Percentiles rank a stretch among this genome's conserved stretches.
Evolutionary conservation across 1,140 invertebrate species (phyloP).

Genomic region (Papilio machaon): DNA sequence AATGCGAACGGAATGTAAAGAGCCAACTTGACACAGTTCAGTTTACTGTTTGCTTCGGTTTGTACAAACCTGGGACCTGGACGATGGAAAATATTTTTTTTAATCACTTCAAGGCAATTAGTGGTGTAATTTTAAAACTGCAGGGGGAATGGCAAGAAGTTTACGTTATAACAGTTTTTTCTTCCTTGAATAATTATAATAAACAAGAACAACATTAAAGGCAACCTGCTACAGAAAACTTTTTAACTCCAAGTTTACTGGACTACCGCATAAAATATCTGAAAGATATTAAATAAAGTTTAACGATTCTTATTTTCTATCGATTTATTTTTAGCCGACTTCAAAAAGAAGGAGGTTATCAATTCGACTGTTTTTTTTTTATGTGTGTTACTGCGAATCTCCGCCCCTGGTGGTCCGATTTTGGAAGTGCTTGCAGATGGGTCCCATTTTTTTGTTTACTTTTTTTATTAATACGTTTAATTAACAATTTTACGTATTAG

Average conservation of each 20-base stretch:
- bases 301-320: background rate
- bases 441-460: no score
- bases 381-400: no score
- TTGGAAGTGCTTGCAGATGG: no score
- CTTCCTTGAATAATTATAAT: background rate
- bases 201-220: conserved; percentile 12
- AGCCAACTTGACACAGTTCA: conserved; percentile 23
- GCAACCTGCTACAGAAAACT: conserved; percentile 1
- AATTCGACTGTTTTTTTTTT: no score
- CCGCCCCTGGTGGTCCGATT: no score
- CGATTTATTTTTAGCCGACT: background rate
- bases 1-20: conserved; percentile 25
- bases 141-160: no score
- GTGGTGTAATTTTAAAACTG: background rate
- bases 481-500: background rate
- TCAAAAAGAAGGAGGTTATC: no score
- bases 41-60: background rate
- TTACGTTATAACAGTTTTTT: background rate
- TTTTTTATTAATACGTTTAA: background rate
- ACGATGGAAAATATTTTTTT: background rate
- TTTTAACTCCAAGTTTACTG: background rate
- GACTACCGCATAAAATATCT: background rate
- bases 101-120: background rate
- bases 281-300: background rate
- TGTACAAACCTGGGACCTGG: background rate